Conservation (phyloP, 2,113 vertebrate genomes). For the Dasyprocta punctata region DNA sequence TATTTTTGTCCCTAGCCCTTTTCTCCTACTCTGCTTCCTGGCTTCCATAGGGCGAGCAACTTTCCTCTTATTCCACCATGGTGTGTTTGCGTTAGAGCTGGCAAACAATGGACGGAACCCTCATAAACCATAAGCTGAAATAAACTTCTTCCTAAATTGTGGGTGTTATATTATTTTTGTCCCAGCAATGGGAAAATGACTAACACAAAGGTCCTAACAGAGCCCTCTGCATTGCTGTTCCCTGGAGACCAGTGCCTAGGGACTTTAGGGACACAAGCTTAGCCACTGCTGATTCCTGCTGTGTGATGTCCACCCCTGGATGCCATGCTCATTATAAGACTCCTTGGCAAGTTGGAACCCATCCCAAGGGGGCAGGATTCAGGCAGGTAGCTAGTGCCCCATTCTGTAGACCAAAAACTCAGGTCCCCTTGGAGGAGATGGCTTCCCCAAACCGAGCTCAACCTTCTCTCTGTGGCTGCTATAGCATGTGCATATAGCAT, state of each 20-base stretch:
- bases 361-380: not conserved
- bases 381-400: not conserved
- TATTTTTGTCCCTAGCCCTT: not conserved
- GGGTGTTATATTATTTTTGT: not conserved
- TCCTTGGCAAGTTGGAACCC: not conserved
- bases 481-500: not conserved
- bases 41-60: not conserved
- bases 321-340: not conserved
- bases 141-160: not conserved
- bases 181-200: not conserved
- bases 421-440: not conserved
- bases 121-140: not conserved
- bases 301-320: rapidly evolving
- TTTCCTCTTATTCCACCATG: not conserved
- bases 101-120: not conserved
- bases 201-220: not conserved
- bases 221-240: not conserved
- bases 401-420: not conserved
- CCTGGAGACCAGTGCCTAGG: not conserved
- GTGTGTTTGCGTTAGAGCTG: not conserved
- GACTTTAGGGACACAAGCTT: not conserved
- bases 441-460: no score
- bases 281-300: not conserved
- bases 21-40: not conserved
- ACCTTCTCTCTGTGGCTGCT: not conserved